Base-by-base conservation (phyloP, 2,113 vertebrate genomes). In the Numenius arquata region DNA sequence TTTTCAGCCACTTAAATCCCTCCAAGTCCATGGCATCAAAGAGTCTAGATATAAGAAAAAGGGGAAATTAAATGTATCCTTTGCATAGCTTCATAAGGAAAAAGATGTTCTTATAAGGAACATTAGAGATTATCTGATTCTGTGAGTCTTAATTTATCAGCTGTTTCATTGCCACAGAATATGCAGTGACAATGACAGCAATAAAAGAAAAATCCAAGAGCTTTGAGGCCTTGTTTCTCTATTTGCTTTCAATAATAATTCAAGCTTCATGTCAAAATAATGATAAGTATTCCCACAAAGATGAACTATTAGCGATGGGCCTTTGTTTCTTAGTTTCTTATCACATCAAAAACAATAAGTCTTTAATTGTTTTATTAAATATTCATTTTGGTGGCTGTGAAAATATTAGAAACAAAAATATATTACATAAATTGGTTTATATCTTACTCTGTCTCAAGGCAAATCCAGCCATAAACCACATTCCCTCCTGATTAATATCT, bases 341-440 rank as follows among this genome's bases (percentile, higher is more conserved):
- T 89, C 96, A 95, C 91, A 96, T 97, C 97, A 97, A 96, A 98
- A 98, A 85, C 78, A 67, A 65, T 93, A 98, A 93, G 96, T 96
- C 94, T 98, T 97, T 97, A 95, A 96, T 97, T 95, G 86, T 97
- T 97, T 97, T 98, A 98, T 98, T 97, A 98, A 98, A 97, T 98
- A 98, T 98, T 98, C 95, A 97, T 97, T 97, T 96, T 94, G 85
- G 71, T 97, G 85, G 68, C 93, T 97, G 93, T 96, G 96, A 96
- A 98, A 98, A 96, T 96, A 97, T 97, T 98, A 97, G 90, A 97
- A 97, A 90, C 85, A 94, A 94, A 97, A 98, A 95, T 97, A 96
- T 93, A 95, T 96, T 96, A 96, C 67, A 96, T 79, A 97, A 97
- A 96, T 96, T 93, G 90, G 87, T 93, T 98, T 96, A 94, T 98